A percentile compares a stretch with the other conserved stretches of the same genome.
phyloP scores from a whole-genome alignment of 1,140 invertebrate species.

The Hylaeus anthracinus region DNA sequence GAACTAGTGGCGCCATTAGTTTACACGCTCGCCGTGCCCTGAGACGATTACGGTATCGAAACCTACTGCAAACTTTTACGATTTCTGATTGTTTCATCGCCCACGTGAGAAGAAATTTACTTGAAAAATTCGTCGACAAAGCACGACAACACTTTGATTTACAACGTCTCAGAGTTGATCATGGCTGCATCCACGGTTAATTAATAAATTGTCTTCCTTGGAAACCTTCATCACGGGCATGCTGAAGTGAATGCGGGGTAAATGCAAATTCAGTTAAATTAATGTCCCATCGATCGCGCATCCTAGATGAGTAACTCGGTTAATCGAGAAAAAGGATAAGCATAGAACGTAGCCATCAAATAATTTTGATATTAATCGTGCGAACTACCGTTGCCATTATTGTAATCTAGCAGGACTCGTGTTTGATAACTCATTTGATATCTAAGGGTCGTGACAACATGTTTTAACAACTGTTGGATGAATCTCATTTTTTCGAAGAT shows the following conservation, averaged over 20 bases:
- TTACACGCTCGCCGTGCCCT: too few species aligned
- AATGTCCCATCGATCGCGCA: conserved; percentile 6
- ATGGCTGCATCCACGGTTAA: conserved; percentile 66
- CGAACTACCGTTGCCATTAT: conserved; percentile 48
- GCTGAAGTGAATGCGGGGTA: conserved; percentile 1
- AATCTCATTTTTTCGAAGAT: background rate
- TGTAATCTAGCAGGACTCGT: conserved; percentile 45
- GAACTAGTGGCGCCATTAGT: too few species aligned
- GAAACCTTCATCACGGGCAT: conserved; percentile 39
- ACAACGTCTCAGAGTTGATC: conserved; percentile 34
- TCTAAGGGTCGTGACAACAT: conserved; percentile 33
- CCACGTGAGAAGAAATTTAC: background rate
- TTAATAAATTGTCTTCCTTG: conserved; percentile 65
- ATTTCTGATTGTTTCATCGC: background rate
- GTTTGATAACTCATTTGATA: conserved; percentile 28
- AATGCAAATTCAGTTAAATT: conserved; percentile 4
- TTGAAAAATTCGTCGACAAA: background rate
- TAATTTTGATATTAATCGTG: conserved; percentile 63
- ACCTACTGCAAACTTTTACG: background rate
- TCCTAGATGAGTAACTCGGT: conserved; percentile 22
- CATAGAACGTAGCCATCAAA: conserved; percentile 54
- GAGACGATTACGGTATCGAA: too few species aligned
- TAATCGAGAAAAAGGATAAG: conserved; percentile 34
- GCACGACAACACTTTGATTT: background rate
- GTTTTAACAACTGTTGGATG: background rate